Conservation (phyloP, 2,888 invertebrate genomes). For the Mesodorylaimus sp. region DNA sequence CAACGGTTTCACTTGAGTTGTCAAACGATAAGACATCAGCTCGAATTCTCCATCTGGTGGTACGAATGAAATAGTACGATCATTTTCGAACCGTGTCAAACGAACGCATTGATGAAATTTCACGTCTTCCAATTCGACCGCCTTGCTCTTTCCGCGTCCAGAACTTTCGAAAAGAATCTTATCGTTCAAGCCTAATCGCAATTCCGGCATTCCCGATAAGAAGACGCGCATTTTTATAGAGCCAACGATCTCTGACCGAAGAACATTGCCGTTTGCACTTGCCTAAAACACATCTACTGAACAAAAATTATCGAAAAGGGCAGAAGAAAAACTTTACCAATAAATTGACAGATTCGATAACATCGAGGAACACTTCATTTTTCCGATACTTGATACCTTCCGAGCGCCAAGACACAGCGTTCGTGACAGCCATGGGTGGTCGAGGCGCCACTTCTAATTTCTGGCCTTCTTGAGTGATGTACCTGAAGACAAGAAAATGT, state of each 20-base stretch:
- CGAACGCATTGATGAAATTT: conserved; percentile 97
- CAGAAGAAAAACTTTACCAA: conserved; percentile 40
- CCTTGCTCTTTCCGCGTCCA: conserved; percentile 83
- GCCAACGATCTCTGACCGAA: conserved; percentile 92
- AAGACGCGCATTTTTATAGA: conserved; percentile 97
- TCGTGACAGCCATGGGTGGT: conserved; percentile 96
- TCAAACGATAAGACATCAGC: conserved; percentile 87
- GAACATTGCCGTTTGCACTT: conserved; percentile 84
- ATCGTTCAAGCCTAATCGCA: conserved; percentile 84
- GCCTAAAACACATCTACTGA: conserved; percentile 37
- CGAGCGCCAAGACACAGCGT: conserved; percentile 94
- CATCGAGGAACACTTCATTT: conserved; percentile 96
- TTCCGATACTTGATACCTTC: conserved; percentile 96
- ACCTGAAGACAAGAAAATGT: conserved; percentile 38
- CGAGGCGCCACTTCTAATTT: conserved; percentile 85
- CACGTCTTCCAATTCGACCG: conserved; percentile 91
- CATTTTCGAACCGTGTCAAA: conserved; percentile 87
- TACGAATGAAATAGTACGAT: conserved; percentile 91
- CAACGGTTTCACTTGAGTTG: conserved; percentile 87
- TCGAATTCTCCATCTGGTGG: conserved; percentile 99
- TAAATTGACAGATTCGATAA: conserved; percentile 91
- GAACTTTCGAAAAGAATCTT: conserved; percentile 92
- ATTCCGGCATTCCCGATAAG: conserved; percentile 91
- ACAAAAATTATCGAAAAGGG: too few species aligned
- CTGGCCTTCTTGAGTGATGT: conserved; percentile 93